Evolutionary conservation across 2,113 vertebrate genomes (phyloP).

Genomic region (Pollimyrus isidori): DNA sequence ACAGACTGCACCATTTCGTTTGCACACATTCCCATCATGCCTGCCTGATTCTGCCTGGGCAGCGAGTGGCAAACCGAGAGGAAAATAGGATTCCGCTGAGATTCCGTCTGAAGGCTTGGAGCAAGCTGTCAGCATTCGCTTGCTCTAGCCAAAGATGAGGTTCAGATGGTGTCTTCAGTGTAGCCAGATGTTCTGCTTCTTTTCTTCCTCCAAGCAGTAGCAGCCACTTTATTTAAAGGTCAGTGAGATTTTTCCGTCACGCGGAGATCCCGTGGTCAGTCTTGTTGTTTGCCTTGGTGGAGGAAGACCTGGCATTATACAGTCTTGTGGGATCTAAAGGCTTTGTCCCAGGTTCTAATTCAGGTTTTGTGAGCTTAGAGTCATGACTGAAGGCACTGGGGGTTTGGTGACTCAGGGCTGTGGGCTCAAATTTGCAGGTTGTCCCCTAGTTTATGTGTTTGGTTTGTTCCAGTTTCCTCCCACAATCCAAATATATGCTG

Average conservation of each 20-base stretch:
- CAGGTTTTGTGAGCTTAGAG: constrained; percentile 1
- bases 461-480: not conserved
- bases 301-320: not conserved
- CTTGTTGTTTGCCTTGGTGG: not conserved
- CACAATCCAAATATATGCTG: not conserved
- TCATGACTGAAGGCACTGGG: not conserved
- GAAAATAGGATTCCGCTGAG: constrained; percentile 22
- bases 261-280: not conserved
- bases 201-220: not conserved
- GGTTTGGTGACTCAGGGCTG: not conserved
- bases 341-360: not conserved
- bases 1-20: not conserved
- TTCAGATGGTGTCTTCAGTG: not conserved
- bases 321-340: not conserved
- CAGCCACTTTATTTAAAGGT: not conserved
- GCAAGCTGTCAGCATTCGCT: not conserved
- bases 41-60: not conserved
- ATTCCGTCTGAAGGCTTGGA: constrained; percentile 25
- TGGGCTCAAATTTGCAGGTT: not conserved
- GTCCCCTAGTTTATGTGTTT: not conserved
- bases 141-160: not conserved
- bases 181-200: constrained; percentile 4
- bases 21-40: constrained; percentile 14
- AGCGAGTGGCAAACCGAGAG: constrained; percentile 13
- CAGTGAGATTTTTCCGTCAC: not conserved